Base-by-base conservation (phyloP, 2,888 invertebrate genomes). In the Emmelina monodactyla region DNA sequence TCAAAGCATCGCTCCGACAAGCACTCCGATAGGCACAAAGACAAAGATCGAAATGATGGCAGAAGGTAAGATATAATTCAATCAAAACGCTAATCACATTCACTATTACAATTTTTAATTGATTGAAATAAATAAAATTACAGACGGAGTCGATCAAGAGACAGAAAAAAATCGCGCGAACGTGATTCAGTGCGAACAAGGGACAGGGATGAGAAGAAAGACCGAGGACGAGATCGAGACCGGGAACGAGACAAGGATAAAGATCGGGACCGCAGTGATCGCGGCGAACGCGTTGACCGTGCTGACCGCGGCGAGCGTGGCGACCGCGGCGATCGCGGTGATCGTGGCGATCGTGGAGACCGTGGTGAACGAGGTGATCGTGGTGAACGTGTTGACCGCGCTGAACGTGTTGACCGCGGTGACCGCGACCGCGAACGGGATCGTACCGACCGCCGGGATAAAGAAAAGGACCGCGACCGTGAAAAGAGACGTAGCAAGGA, bases 91-190 rank as follows among this genome's bases (percentile, higher is more conserved):
- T 19, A 25, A 4, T 3, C 3, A 25, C 4, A 25, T 7, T 7
- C 25, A 25, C 9, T 25, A 10, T 7, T 7, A 25, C 3, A 3
- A 4, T 19, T 5, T 19, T 6, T 19, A 19, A 19, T 6, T 19
- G 9, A 28, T 31, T 33, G 22, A 10, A 10, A 33, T 25, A 6
- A 35, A n/a, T 31, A 28, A 22, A 12, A 35, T 55, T 53, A 22
- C 46, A 78, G 78, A 49, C 64, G 73, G 33, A 75, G 73, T 58
- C 58, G 71, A 38, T 76, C 73, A 53, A 67, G 67, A 55, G 73
- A 79, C 19, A 62, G 41, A 54, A 82, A 81, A 58, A 82, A 75
- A 62, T 73, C 83, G 51, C 84, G 81, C 58, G 88, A 88, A 62
- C 84, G 83, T 49, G 85, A 84, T 46, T 62, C 72, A 42, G 76